Base-by-base conservation (phyloP, 1,140 invertebrate genomes). In the Drosophila equinoxialis region DNA sequence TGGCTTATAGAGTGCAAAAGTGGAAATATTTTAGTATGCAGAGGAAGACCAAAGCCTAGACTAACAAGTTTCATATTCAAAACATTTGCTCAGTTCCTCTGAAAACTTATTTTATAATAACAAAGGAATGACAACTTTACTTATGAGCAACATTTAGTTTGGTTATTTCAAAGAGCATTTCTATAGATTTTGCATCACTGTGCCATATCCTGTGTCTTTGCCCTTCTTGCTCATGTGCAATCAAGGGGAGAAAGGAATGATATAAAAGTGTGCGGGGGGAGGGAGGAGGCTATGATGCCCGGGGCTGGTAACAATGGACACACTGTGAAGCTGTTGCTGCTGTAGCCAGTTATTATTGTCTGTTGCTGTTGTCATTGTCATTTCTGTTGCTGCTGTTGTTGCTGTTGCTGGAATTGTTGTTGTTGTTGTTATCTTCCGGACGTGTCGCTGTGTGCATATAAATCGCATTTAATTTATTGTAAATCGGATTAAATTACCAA, bases 391-490 rank as follows among this genome's bases (percentile, higher is more conserved):
- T 37, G 64, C 54, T 77, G 67, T 14, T 55, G 42, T 58, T 74
- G 20, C 20, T 20, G 60, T 41, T 60, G 63, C 51, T 77, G 74
- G 57, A 65, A 58, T 61, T 84, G 73, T 77, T 85, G 17, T 17
- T 17, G 17, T 17, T 17, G 87, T 77, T 86, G 79, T 83, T 87
- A 87, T 87, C 84, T 83, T 82, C 86, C 86, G 86, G 86, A 90
- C 90, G 82, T 90, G 86, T 87, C 83, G 81, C 84, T 87, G 79
- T 90, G 80, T 80, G 79, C 87, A 86, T 83, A 90, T 90, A 90
- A 90, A 90, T 90, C 87, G 87, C 87, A 90, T 90, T 90, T 90
- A 90, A 90, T 90, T 90, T 90, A 90, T 90, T 90, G 87, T 83
- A 90, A 90, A 90, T 86, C 87, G 87, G 87, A 90, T 90, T 90